Evolutionary conservation across 2,888 invertebrate species (phyloP).

Genomic region (Deilephila elpenor): DNA sequence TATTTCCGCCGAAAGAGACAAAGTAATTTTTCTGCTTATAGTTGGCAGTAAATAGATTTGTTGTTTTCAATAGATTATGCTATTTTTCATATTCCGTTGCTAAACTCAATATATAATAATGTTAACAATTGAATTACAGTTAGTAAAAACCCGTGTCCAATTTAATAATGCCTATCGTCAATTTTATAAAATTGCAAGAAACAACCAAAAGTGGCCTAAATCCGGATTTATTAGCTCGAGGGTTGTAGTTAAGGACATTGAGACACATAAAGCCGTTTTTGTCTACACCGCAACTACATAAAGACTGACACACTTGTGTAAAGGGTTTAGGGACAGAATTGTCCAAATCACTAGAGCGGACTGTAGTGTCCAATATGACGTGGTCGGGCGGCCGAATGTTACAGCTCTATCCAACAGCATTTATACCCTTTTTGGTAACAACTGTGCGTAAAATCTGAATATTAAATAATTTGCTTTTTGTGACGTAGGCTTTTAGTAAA

Average conservation of each 20-base stretch:
- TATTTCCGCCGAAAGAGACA: too few species aligned
- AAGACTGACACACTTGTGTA: not conserved
- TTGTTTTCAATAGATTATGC: too few species aligned
- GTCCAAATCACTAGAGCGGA: constrained; percentile 17
- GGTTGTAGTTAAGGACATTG: not conserved
- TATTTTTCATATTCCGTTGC: too few species aligned
- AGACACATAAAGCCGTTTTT: not conserved
- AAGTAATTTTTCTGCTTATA: too few species aligned
- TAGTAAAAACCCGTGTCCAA: too few species aligned
- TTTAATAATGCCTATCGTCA: not conserved
- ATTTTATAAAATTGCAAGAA: not conserved
- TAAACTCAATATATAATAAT: too few species aligned
- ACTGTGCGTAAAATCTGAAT: constrained; percentile 1
- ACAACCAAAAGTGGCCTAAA: not conserved
- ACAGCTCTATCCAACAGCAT: not conserved
- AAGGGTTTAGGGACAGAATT: constrained; percentile 14
- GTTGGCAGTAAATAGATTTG: too few species aligned
- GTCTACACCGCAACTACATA: constrained; percentile 25
- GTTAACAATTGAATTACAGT: too few species aligned
- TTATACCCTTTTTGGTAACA: not conserved
- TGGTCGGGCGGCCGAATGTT: constrained; percentile 32
- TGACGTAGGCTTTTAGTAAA: not conserved
- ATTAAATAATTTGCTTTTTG: not conserved
- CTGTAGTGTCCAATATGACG: constrained; percentile 2
- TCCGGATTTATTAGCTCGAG: not conserved